These are phyloP conservation scores for Cyanistes caeruleus DNA, from an alignment of 2,113 vertebrate species.

Conservation along the genomic window DNA sequence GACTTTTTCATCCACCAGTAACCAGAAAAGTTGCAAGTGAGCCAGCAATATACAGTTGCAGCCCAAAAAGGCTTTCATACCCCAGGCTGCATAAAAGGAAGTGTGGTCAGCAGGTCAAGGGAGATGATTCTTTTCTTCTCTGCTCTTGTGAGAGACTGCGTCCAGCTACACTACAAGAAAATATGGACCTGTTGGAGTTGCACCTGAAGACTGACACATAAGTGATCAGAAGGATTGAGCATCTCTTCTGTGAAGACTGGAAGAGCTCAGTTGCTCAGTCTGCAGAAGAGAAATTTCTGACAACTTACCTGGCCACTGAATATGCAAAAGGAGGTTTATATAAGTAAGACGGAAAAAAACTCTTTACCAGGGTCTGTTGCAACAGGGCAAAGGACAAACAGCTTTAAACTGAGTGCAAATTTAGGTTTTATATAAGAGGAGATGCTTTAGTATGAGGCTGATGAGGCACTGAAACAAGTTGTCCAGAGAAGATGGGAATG, in stretches of 20 bases:
- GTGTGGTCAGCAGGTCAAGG: rapidly evolving
- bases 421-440: neutral
- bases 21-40: neutral
- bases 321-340: neutral
- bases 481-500: neutral
- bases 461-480: neutral
- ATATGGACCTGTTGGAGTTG: neutral
- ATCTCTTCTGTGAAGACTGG: neutral
- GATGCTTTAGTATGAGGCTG: neutral
- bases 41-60: rapidly evolving
- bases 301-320: rapidly evolving
- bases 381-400: rapidly evolving
- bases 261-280: neutral
- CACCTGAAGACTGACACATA: neutral
- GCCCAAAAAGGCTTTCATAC: neutral
- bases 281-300: neutral
- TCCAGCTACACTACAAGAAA: neutral
- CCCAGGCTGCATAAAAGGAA: neutral
- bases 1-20: neutral
- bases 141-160: rapidly evolving
- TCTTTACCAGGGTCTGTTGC: neutral
- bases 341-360: neutral
- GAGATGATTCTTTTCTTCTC: neutral
- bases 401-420: neutral
- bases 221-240: neutral